Evolutionary conservation across 2,888 invertebrate genomes (phyloP).

Genomic region (Drosophila birchii): DNA sequence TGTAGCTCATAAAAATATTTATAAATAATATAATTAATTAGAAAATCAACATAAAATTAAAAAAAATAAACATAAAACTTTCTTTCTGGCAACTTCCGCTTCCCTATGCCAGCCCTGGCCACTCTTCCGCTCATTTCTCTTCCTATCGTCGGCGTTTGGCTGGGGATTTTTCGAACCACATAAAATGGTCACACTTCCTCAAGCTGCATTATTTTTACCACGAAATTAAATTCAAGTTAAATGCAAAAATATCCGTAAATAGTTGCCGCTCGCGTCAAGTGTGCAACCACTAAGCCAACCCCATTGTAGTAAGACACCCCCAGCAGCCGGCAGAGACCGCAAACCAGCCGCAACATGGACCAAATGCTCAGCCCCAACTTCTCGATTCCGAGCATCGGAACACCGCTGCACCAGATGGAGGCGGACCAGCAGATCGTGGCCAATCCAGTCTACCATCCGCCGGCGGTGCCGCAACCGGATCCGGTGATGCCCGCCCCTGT

Average conservation of each 20-base stretch:
- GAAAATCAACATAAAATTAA: not conserved
- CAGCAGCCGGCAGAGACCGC: not conserved
- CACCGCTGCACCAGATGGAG: slow-evolving; percentile 95
- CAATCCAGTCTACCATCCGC: slow-evolving; percentile 92
- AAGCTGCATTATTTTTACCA: slow-evolving; percentile 17
- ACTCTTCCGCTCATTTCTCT: slow-evolving; percentile 1
- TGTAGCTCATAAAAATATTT: not conserved
- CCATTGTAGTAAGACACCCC: not conserved
- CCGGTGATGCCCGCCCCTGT: slow-evolving; percentile 36
- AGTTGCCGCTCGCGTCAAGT: slow-evolving; percentile 1
- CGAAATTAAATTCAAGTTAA: slow-evolving; percentile 7
- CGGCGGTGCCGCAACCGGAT: slow-evolving; percentile 84
- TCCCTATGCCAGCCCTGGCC: not conserved
- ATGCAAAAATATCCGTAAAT: slow-evolving; percentile 3
- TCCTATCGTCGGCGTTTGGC: not conserved
- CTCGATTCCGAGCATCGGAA: slow-evolving; percentile 95
- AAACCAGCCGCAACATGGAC: slow-evolving; percentile 88
- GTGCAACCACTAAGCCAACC: not conserved
- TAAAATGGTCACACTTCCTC: slow-evolving; percentile 1
- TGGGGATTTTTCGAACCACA: not conserved
- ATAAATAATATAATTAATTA: not conserved
- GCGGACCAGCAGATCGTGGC: slow-evolving; percentile 96
- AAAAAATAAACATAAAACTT: not conserved
- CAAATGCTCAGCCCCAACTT: slow-evolving; percentile 96
- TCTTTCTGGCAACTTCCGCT: not conserved